Evolutionary conservation across 2,797 vertebrate genomes (phyloP).

Genomic region (Hydrocynus forskahlii): DNA sequence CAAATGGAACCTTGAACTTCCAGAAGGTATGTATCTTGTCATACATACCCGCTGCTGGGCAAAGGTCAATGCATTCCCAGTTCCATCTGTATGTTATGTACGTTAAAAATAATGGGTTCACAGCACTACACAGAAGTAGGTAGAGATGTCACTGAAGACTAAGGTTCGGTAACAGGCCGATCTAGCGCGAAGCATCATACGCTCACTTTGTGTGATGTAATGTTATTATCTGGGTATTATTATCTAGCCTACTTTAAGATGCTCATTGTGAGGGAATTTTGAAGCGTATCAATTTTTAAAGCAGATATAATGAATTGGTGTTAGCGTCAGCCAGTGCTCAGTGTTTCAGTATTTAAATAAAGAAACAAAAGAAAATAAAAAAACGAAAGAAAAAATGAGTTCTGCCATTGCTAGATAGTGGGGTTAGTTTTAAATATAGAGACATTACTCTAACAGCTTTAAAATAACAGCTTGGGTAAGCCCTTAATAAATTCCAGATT

Average conservation of each 20-base stretch:
- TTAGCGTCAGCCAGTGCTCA: too few species aligned
- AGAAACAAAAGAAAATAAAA: neutral
- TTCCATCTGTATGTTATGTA: neutral
- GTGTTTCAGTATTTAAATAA: too few species aligned
- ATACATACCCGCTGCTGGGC: neutral
- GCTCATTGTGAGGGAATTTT: too few species aligned
- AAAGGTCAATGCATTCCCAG: slow-evolving; percentile 63
- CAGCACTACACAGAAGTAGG: neutral
- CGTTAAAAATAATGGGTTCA: neutral
- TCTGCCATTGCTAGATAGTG: neutral
- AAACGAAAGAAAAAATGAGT: neutral
- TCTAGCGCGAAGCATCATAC: too few species aligned
- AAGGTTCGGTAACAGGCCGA: too few species aligned
- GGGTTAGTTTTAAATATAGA: neutral
- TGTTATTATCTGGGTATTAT: too few species aligned
- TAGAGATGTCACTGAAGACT: neutral
- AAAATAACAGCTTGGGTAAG: neutral
- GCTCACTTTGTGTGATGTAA: too few species aligned
- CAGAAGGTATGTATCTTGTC: slow-evolving; percentile 82
- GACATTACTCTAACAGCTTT: neutral
- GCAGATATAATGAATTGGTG: too few species aligned
- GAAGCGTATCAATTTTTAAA: too few species aligned
- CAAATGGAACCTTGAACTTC: slow-evolving; percentile 80
- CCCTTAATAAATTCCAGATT: neutral
- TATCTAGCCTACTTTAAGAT: too few species aligned